phyloP scores from a whole-genome alignment of 2,113 vertebrate species.

The Eulacestoma nigropectus region DNA sequence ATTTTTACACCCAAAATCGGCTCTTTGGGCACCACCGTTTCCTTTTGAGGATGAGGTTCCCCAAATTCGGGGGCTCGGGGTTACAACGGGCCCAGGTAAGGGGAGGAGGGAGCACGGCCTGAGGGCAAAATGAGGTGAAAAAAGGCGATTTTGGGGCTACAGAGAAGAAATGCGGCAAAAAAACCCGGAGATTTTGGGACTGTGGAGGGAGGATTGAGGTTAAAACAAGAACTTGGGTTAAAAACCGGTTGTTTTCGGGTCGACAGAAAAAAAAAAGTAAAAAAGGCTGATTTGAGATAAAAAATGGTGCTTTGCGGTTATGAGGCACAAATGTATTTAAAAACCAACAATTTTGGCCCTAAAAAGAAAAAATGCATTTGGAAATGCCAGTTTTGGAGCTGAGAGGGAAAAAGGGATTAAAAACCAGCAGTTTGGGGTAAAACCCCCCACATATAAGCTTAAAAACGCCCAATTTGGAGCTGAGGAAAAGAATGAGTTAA shows the following conservation, averaged over 20 bases:
- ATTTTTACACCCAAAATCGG: neutral
- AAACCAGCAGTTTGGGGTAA: rapidly evolving
- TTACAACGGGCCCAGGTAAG: rapidly evolving
- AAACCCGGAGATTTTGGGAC: rapidly evolving
- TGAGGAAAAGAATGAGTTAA: neutral
- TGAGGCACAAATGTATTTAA: rapidly evolving
- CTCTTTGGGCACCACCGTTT: rapidly evolving
- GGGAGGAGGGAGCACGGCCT: rapidly evolving
- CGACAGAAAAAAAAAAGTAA: rapidly evolving
- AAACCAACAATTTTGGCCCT: rapidly evolving
- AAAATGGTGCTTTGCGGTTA: rapidly evolving
- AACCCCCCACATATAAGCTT: neutral
- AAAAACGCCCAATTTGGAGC: rapidly evolving
- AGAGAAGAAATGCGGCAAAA: rapidly evolving
- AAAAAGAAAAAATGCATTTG: rapidly evolving
- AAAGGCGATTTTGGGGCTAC: rapidly evolving
- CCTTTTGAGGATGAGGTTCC: rapidly evolving
- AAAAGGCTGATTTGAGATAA: too few relatives aligned
- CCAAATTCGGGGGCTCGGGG: too few relatives aligned
- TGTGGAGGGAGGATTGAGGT: rapidly evolving
- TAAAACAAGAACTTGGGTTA: neutral
- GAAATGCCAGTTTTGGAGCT: rapidly evolving
- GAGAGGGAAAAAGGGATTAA: rapidly evolving
- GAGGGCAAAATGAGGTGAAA: neutral
- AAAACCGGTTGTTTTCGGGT: rapidly evolving